Evolutionary conservation across 2,888 invertebrate species (phyloP), one percentile per base, ranked within the genome.

Genomic region (Eupeodes luniger): DNA sequence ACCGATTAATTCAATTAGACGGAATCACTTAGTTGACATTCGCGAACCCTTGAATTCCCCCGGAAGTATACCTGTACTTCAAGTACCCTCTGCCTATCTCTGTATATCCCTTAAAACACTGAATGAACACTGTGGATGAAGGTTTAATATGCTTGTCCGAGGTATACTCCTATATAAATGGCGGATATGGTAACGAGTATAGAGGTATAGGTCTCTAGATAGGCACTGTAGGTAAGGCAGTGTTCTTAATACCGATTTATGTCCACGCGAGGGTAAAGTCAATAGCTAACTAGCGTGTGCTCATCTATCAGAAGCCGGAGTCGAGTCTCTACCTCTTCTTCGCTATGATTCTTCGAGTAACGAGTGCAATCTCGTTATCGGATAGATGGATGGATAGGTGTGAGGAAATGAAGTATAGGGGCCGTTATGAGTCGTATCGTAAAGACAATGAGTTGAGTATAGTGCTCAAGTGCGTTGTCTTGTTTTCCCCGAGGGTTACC

Each of bases 321-420:
- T 88, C 3, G 27, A 27, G 27, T 27, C 27, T 27, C 78, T 81
- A 81, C 81, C 67, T 76, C n/a, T 66, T 12, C 75, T 74, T 40
- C 1, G 9, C 40, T 9, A 9, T 40, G 9, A 40, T 3, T 27
- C 27, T 19, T 27, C 40, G 40, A 40, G 6, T 85, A 81, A 78
- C 81, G 85, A 88, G 88, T 88, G 85, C 75, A 88, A 88, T 81
- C 85, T 81, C 75, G 84, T 87, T 87, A 87, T 87, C 87, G 80
- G 84, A 80, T 27, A 27, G 27, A 27, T 27, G 27, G 84, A 84
- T 77, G 80, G 76, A 80, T 81, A 55, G 76, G 67, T 84, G 81
- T 57, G 74, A 67, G 40, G 64, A 16, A 40, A 14, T 72, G 76
- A 14, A 36, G 57, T 27, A 27, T 27, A 57, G 34, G 47, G 72